Evolutionary conservation across 2,888 invertebrate species (phyloP), one percentile per base, ranked within the genome.

Genomic region (Acronicta aceris): DNA sequence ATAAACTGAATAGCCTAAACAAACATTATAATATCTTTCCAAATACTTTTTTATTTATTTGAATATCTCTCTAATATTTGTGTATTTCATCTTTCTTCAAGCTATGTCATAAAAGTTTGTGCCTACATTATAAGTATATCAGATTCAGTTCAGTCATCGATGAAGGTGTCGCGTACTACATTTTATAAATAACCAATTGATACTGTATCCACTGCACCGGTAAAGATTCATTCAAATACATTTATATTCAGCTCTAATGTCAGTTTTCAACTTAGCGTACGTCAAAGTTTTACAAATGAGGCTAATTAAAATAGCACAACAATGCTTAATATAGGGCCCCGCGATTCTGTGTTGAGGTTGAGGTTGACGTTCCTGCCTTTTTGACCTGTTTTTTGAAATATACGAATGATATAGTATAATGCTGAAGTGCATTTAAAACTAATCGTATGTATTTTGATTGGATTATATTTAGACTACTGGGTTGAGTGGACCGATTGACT

Each of bases 381-480:
- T 17, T 21, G 21, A 21, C 53, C 15, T 40, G 33, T 57, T 64
- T 63, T 45, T 56, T 54, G 21, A 43, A 63, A 42, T 56, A 50
- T 50, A 54, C 15, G 53, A 50, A 0, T 42, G 53, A 54, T 51
- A 42, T 41, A 42, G 40, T 54, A 30, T 17, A 49, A 55, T 58
- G 55, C 52, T 64, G 51, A 60, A 50, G 56, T 73, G 62, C 59
- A 73, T 78, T 65, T 56, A 71, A 72, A 62, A 67, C 71, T 56
- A 63, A 69, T 74, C 73, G 54, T 62, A 38, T 47, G 47, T 63
- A 58, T 63, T 65, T 69, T 60, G 59, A 71, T 65, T 60, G 54
- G 41, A 65, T 63, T 68, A 68, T 63, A 76, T 66, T 65, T 71
- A 71, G 60, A 71, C 45, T 21, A 71, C 46, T 33, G 63, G 57